Conservation (phyloP, 2,113 vertebrate species). For the Donacobius atricapilla region DNA sequence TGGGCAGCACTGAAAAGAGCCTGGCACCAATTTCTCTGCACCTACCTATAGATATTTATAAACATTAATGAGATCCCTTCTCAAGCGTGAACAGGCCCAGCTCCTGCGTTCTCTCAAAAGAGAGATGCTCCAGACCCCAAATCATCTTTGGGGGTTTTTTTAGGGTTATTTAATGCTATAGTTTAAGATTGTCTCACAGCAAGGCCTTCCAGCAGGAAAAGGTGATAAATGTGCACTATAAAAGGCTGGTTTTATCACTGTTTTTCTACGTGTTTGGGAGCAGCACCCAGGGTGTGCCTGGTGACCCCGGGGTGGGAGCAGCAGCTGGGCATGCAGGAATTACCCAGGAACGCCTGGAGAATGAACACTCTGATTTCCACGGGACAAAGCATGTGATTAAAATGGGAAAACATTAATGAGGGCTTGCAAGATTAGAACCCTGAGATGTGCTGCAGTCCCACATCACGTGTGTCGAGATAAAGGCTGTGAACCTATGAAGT, state of each 20-base stretch:
- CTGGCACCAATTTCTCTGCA: neutral
- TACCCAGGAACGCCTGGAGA: fast-evolving
- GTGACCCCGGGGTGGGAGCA: neutral
- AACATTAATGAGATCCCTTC: neutral
- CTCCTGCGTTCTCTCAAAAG: fast-evolving
- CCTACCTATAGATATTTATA: fast-evolving
- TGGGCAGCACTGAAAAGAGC: neutral
- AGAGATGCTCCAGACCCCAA: neutral
- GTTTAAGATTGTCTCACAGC: neutral
- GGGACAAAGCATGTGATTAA: fast-evolving
- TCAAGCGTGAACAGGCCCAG: neutral
- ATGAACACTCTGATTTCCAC: fast-evolving
- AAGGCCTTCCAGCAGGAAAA: too few relatives aligned
- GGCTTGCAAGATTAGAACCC: fast-evolving
- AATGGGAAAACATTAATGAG: fast-evolving
- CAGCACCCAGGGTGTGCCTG: neutral
- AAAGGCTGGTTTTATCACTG: fast-evolving
- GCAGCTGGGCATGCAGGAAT: neutral
- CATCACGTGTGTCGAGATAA: fast-evolving
- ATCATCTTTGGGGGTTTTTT: neutral
- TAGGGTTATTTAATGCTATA: fast-evolving
- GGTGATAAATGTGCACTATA: fast-evolving
- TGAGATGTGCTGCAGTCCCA: neutral
- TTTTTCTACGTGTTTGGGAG: fast-evolving
- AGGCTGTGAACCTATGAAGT: fast-evolving